Evolutionary conservation across 2,797 vertebrate genomes (phyloP).

Genomic region (Amblyopsis hoosieri): DNA sequence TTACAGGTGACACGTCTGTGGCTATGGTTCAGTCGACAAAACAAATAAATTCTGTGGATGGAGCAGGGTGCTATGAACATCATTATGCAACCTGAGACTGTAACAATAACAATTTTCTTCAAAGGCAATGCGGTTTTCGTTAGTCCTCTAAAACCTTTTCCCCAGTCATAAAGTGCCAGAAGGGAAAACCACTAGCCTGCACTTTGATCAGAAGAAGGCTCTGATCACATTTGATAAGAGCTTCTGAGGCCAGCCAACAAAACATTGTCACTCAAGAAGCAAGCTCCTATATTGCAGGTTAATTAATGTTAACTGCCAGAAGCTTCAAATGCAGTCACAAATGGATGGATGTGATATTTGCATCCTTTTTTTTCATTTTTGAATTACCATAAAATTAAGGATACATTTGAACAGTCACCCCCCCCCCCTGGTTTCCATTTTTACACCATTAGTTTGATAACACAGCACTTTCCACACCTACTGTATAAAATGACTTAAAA

Average conservation of each 20-base stretch:
- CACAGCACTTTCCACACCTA: too few relatives aligned
- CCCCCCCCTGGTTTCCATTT: too few relatives aligned
- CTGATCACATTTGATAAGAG: constrained; percentile 66
- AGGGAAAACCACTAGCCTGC: constrained; percentile 57
- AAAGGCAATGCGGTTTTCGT: constrained; percentile 72
- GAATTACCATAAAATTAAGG: not conserved
- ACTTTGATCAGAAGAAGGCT: constrained; percentile 74
- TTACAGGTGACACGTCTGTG: too few relatives aligned
- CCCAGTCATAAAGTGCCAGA: constrained; percentile 59
- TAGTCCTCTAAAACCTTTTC: constrained; percentile 66
- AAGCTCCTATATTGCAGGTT: constrained; percentile 28
- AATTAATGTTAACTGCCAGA: constrained; percentile 46
- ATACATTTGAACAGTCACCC: constrained; percentile 7
- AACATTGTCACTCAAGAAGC: constrained; percentile 59
- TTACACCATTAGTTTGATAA: too few relatives aligned
- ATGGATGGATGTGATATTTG: constrained; percentile 26
- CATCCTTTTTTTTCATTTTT: constrained; percentile 20
- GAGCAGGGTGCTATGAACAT: constrained; percentile 49
- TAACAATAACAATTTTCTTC: constrained; percentile 71
- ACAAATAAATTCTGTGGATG: constrained; percentile 47
- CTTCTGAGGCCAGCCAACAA: constrained; percentile 58
- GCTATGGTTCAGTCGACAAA: constrained; percentile 39
- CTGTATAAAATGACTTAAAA: constrained; percentile 5
- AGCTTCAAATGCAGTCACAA: constrained; percentile 21
- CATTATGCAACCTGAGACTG: constrained; percentile 69